phyloP scores from a whole-genome alignment of 2,113 vertebrate species.

The Clarias gariepinus region DNA sequence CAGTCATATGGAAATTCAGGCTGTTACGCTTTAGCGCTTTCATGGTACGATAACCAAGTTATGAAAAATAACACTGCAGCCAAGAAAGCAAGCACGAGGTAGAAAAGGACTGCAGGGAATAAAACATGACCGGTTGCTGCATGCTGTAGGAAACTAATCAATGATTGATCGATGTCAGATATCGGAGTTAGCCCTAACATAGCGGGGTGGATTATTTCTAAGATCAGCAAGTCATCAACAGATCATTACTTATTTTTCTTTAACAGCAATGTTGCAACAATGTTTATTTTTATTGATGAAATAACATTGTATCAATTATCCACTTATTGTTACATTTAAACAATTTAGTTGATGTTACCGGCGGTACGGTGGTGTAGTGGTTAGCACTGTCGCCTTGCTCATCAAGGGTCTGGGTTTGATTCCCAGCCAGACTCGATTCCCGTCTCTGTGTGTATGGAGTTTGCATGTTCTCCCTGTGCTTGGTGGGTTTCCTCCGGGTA shows the following conservation, averaged over 20 bases:
- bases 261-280: background rate
- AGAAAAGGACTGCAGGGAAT: background rate
- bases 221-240: too few relatives aligned
- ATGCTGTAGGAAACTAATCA: background rate
- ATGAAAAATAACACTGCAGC: background rate
- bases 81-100: background rate
- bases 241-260: background rate
- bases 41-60: slow-evolving; percentile 17
- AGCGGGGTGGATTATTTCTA: background rate
- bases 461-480: too few relatives aligned
- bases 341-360: background rate
- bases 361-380: too few relatives aligned
- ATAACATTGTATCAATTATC: background rate
- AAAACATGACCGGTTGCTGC: background rate
- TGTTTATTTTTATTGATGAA: too few relatives aligned
- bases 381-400: too few relatives aligned
- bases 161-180: background rate
- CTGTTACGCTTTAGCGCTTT: background rate
- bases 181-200: background rate
- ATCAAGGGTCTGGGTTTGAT: too few relatives aligned
- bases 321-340: background rate
- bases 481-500: too few relatives aligned
- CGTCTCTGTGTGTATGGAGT: too few relatives aligned
- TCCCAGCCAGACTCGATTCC: too few relatives aligned
- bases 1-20: slow-evolving; percentile 11